A percentile compares a stretch with the other conserved stretches of the same genome.
Conservation (phyloP, 2,113 vertebrate species). For the Triplophysa tibetana region DNA sequence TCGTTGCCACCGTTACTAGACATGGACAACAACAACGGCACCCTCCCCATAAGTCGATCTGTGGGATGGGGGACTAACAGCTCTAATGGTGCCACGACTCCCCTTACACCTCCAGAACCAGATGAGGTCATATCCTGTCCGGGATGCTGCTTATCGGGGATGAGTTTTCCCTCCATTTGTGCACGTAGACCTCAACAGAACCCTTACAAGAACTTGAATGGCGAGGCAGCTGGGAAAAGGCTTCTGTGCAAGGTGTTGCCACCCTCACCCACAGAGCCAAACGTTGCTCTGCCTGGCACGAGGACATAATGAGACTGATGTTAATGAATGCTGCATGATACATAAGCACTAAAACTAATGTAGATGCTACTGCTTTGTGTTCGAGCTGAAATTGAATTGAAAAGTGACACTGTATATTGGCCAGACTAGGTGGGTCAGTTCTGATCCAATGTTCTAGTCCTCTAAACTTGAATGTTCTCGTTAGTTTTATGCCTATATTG, state of each 20-base stretch:
- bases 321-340: neutral
- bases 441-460: neutral
- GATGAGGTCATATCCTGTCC: constrained; percentile 86
- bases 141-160: constrained; percentile 82
- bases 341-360: neutral
- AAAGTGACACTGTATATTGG: neutral
- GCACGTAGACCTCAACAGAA: constrained; percentile 66
- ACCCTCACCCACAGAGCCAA: constrained; percentile 70
- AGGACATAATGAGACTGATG: constrained; percentile 72
- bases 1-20: constrained; percentile 61
- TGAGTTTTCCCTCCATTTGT: constrained; percentile 85
- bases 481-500: neutral
- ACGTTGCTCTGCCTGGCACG: constrained; percentile 81
- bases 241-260: constrained; percentile 74
- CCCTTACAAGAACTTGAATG: constrained; percentile 85
- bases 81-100: constrained; percentile 33
- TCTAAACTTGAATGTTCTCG: constrained; percentile 15
- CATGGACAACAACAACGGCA: constrained; percentile 80
- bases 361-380: constrained; percentile 15
- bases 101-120: constrained; percentile 61
- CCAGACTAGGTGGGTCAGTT: neutral
- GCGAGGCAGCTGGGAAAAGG: constrained; percentile 70
- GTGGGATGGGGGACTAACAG: constrained; percentile 70
- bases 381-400: neutral
- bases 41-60: constrained; percentile 73